Evolutionary conservation across 2,888 invertebrate species (phyloP).

Genomic region (Caenorhabditis sp.): DNA sequence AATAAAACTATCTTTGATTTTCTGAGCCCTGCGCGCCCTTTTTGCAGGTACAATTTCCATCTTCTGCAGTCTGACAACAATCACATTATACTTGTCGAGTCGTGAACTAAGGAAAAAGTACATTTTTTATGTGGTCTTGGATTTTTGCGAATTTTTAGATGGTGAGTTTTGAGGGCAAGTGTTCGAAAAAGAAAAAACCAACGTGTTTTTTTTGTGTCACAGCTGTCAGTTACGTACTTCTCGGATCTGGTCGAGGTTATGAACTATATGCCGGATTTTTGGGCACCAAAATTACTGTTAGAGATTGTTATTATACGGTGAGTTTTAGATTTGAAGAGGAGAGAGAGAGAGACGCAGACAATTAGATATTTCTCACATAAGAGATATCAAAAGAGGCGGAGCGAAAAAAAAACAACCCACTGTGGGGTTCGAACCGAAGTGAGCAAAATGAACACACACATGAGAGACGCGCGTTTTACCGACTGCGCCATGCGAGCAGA

Average conservation of each 20-base stretch:
- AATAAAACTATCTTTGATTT: too few relatives aligned
- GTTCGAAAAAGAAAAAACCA: neutral
- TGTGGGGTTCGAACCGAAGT: too few relatives aligned
- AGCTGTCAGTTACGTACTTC: constrained; percentile 47
- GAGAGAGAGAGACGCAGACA: too few relatives aligned
- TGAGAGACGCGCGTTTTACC: too few relatives aligned
- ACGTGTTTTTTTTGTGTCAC: neutral
- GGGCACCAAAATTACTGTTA: constrained; percentile 41
- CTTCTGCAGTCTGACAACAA: constrained; percentile 38
- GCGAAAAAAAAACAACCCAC: too few relatives aligned
- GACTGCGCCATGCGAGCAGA: too few relatives aligned
- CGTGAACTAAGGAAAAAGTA: constrained; percentile 48
- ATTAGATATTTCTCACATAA: too few relatives aligned
- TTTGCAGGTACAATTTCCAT: constrained; percentile 49
- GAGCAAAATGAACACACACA: too few relatives aligned
- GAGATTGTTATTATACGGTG: constrained; percentile 48
- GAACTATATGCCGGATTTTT: constrained; percentile 36
- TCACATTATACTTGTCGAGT: constrained; percentile 43
- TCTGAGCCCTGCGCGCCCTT: too few relatives aligned
- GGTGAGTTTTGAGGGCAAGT: constrained; percentile 21
- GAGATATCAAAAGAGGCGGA: too few relatives aligned
- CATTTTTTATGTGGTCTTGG: constrained; percentile 51
- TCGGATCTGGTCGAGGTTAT: constrained; percentile 38
- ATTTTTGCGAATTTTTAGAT: constrained; percentile 56
- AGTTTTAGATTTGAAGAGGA: too few relatives aligned